These are phyloP conservation scores for Malurus leucopterus DNA, from an alignment of 2,797 vertebrate genomes.

Conservation along the genomic window DNA sequence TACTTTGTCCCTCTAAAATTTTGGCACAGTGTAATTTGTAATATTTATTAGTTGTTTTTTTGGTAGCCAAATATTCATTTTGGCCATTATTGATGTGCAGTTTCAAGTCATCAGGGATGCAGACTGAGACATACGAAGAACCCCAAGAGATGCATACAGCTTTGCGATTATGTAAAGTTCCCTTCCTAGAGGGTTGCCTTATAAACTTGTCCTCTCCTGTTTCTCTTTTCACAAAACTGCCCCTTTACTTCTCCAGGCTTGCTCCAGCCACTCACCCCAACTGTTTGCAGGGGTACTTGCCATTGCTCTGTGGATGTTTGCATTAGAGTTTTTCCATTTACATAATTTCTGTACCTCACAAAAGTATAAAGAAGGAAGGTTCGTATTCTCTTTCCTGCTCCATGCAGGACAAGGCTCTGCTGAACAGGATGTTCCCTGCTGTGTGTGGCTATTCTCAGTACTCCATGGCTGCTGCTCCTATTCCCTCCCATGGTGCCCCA, in stretches of 20 bases:
- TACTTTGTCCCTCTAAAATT: not conserved
- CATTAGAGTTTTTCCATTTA: not conserved
- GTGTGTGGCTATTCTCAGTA: not conserved
- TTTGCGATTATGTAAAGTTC: not conserved
- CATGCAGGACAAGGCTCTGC: not conserved
- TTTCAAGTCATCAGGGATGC: not conserved
- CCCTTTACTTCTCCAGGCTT: not conserved
- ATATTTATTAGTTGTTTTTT: not conserved
- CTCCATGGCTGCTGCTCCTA: fast-evolving
- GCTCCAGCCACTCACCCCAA: not conserved
- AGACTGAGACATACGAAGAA: not conserved
- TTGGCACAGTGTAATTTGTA: not conserved
- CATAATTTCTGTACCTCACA: not conserved
- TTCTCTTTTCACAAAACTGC: not conserved
- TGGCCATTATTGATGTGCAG: not conserved
- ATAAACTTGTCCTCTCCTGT: not conserved
- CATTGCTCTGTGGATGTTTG: not conserved
- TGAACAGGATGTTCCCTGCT: fast-evolving
- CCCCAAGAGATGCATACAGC: not conserved
- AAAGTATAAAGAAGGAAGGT: not conserved
- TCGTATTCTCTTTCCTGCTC: not conserved
- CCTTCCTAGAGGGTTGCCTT: not conserved
- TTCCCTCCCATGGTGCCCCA: not conserved
- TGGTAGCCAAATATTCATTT: not conserved
- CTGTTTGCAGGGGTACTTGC: not conserved